Evolutionary conservation across 1,140 invertebrate genomes (phyloP).

Genomic region (Rhopalosiphum maidis): DNA sequence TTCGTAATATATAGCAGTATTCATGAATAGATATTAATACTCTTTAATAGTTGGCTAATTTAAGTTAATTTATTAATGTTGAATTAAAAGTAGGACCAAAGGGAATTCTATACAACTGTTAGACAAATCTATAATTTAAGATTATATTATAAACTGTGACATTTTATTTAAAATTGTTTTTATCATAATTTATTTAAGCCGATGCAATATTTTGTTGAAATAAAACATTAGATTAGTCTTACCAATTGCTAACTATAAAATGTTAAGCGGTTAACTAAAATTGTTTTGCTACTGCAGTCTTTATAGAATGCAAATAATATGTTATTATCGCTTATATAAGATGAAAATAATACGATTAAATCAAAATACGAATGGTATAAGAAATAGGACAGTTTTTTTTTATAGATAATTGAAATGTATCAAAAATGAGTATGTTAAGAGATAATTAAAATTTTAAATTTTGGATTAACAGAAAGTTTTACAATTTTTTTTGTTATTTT

Average conservation of each 20-base stretch:
- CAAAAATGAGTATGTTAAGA: neutral
- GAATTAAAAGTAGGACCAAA: neutral
- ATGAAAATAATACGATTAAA: neutral
- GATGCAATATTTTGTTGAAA: neutral
- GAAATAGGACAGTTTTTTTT: neutral
- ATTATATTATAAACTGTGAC: neutral
- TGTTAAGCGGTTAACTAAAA: neutral
- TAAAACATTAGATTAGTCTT: neutral
- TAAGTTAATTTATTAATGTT: neutral
- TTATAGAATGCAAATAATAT: neutral
- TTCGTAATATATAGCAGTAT: neutral
- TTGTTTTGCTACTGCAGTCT: no score
- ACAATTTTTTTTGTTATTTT: no score
- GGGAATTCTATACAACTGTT: neutral
- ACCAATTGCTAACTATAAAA: neutral
- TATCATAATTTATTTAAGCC: neutral
- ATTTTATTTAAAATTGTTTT: constrained; percentile 3
- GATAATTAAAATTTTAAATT: neutral
- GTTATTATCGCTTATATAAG: neutral
- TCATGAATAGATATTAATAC: neutral
- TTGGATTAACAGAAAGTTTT: neutral
- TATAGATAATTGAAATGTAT: neutral
- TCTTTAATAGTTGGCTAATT: neutral
- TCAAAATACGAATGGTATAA: neutral
- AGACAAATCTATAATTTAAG: neutral